These are phyloP conservation scores for Scomber japonicus DNA, from an alignment of 2,113 vertebrate species.

Conservation along the genomic window DNA sequence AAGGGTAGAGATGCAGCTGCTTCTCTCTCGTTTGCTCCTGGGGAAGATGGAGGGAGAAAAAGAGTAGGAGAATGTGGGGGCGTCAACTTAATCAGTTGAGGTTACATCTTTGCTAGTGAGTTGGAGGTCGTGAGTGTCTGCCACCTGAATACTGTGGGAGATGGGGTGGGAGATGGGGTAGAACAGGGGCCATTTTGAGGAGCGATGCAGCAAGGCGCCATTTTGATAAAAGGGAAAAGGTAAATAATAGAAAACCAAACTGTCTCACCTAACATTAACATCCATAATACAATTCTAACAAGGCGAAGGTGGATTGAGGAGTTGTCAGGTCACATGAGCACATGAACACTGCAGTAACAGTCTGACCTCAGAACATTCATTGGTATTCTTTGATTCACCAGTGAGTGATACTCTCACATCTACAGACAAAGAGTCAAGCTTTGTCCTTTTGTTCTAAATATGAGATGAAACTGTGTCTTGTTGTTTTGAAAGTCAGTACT, in stretches of 20 bases:
- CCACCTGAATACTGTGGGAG: constrained; percentile 3
- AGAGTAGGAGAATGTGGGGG: constrained; percentile 33
- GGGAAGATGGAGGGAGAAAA: constrained; percentile 1
- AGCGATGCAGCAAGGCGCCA: constrained; percentile 18
- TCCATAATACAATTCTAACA: background rate
- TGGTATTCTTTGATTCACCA: too few relatives aligned
- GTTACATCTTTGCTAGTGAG: background rate
- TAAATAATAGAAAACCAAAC: background rate
- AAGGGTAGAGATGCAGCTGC: constrained; percentile 47
- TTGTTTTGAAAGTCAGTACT: too few relatives aligned
- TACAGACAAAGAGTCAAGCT: too few relatives aligned
- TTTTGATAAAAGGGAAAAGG: constrained; percentile 37
- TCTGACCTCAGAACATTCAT: background rate
- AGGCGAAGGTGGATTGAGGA: background rate
- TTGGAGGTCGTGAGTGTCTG: background rate
- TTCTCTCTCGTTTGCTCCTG: constrained; percentile 1
- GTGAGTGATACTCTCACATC: too few relatives aligned
- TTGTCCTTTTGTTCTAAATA: too few relatives aligned
- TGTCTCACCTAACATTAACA: background rate
- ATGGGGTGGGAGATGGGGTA: background rate
- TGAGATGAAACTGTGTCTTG: too few relatives aligned
- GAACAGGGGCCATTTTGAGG: constrained; percentile 55
- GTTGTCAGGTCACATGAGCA: background rate
- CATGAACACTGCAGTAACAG: background rate
- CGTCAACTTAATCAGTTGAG: constrained; percentile 30